phyloP scores from a whole-genome alignment of 1,140 invertebrate species.

The Delia radicum region DNA sequence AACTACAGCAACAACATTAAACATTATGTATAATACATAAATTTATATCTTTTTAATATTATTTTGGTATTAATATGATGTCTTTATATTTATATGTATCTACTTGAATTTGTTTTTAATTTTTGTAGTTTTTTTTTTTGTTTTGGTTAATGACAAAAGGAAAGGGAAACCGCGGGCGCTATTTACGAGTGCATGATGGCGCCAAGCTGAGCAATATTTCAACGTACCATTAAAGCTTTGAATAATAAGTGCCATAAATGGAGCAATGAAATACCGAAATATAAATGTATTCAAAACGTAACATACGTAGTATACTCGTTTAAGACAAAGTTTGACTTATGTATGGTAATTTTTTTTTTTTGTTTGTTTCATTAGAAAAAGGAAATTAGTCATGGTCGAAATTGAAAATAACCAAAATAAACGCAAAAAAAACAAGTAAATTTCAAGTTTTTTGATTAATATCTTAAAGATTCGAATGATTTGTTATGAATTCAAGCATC shows the following conservation, averaged over 20 bases:
- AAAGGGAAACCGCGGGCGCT: constrained; percentile 28
- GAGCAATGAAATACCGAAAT: constrained; percentile 18
- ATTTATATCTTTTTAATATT: constrained; percentile 19
- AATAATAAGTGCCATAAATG: constrained; percentile 28
- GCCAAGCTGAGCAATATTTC: constrained; percentile 17
- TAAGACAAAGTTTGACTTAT: background rate
- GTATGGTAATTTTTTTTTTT: background rate
- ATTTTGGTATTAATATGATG: background rate
- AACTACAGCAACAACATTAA: background rate
- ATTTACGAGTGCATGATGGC: constrained; percentile 26
- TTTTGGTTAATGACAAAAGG: constrained; percentile 18
- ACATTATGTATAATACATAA: background rate
- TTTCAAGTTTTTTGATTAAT: background rate
- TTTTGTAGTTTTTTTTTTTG: background rate
- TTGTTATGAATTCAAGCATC: constrained; percentile 33
- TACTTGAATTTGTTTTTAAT: background rate
- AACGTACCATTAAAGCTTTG: constrained; percentile 25
- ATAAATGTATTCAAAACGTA: too few species aligned
- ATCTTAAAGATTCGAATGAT: constrained; percentile 18
- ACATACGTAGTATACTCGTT: background rate
- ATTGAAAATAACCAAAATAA: background rate
- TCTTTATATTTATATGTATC: background rate
- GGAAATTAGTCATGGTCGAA: background rate
- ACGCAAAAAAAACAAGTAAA: background rate
- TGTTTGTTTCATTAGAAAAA: background rate